Evolutionary conservation across 2,113 vertebrate species (phyloP).

Genomic region (Amblyopsis rosae): DNA sequence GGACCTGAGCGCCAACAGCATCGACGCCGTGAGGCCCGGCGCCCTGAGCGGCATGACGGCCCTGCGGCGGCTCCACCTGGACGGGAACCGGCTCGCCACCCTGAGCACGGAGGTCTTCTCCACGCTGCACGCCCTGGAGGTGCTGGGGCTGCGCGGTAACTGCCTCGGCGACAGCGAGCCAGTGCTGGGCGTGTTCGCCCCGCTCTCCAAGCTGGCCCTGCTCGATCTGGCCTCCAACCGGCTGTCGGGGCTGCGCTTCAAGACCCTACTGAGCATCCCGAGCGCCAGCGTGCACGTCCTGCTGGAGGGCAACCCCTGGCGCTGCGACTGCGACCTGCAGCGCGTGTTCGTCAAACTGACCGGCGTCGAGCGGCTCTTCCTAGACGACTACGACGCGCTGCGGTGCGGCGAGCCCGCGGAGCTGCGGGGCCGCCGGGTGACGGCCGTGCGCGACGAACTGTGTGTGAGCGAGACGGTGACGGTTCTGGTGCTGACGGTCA

Average conservation of each 20-base stretch:
- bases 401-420: constrained; percentile 46
- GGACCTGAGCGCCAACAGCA: constrained; percentile 42
- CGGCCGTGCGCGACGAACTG: constrained; percentile 50
- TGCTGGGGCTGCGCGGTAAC: constrained; percentile 62
- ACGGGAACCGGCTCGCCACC: constrained; percentile 49
- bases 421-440: constrained; percentile 36
- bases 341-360: constrained; percentile 61
- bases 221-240: constrained; percentile 57
- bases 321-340: constrained; percentile 58
- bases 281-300: constrained; percentile 57
- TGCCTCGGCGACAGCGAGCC: constrained; percentile 44
- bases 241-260: constrained; percentile 55
- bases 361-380: constrained; percentile 44
- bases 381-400: constrained; percentile 58
- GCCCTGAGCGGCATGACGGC: constrained; percentile 51
- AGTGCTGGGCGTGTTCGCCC: constrained; percentile 38
- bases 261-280: constrained; percentile 56
- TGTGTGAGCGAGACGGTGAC: constrained; percentile 66
- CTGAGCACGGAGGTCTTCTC: constrained; percentile 53
- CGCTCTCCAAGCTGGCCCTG: constrained; percentile 50
- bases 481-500: constrained; percentile 65
- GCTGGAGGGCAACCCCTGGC: constrained; percentile 57
- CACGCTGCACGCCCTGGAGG: constrained; percentile 57
- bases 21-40: constrained; percentile 29
- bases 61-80: constrained; percentile 53